Evolutionary conservation across 2,888 invertebrate species (phyloP), one percentile per base, ranked within the genome.

Genomic region (Eristalis intricaria): DNA sequence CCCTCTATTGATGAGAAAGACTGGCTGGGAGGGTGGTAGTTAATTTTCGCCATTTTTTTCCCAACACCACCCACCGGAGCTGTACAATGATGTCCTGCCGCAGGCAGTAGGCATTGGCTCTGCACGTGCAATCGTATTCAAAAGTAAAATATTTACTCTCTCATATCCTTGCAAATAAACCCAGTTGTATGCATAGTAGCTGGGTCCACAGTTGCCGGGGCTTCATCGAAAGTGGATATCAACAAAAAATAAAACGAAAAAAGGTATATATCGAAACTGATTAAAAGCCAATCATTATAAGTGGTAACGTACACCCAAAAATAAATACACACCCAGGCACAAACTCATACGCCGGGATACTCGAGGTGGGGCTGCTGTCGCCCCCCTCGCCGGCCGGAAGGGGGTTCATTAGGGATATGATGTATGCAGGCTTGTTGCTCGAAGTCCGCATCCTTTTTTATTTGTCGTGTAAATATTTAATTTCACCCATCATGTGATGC

Each of bases 231-330:
- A 75, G 70, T 66, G 76, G 76, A 82, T 71, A n/a, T 22, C 64
- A 58, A 35, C 26, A 40, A 19, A 15, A 58, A 71, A 13, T 7
- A 2, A 26, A 26, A 26, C 26, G 26, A 4, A 22, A 38, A 32
- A 58, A 70, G 56, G 73, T 50, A n/a, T 43, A 15, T 43, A 74
- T 40, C 61, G 56, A 78, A 82, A 75, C 78, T 86, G 74, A 82
- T 85, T 85, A 82, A 86, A 82, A 86, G 65, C 78, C 74, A 82
- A 86, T 82, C 74, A 82, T 82, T 70, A 70, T 74, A 82, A 86
- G 85, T 86, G 78, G 77, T 64, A 73, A 81, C 60, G 69, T 65
- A 77, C 63, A 65, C 38, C 64, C 63, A 22, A 68, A 74, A 74
- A 69, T 35, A 74, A 70, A 78, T 56, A 78, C 58, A 70, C 69